Conservation (phyloP, 2,113 vertebrate species). For the Brienomyrus longianalis region DNA sequence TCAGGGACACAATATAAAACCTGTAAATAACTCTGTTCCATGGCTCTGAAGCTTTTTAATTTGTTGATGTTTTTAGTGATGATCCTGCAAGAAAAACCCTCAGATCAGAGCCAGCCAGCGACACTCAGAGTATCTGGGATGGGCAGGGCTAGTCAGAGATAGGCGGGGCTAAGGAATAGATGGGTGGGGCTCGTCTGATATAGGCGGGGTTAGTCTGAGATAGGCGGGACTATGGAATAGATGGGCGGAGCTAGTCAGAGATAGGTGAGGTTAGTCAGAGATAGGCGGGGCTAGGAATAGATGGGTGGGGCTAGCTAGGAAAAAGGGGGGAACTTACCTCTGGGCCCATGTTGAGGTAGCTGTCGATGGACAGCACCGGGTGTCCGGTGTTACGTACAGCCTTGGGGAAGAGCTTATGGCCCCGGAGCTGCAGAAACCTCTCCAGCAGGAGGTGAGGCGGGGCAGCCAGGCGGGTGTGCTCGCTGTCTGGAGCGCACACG, state of each 20-base stretch:
- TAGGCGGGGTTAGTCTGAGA: not conserved
- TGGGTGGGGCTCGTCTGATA: not conserved
- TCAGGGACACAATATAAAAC: not conserved
- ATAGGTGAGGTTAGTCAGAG: not conserved
- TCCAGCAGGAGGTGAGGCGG: constrained; percentile 92
- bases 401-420: constrained; percentile 86
- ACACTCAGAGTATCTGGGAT: not conserved
- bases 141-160: not conserved
- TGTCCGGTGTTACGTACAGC: constrained; percentile 77
- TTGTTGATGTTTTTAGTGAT: not conserved
- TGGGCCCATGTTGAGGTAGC: constrained; percentile 88
- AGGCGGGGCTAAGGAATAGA: too few species aligned
- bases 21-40: not conserved
- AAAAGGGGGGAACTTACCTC: constrained; percentile 64
- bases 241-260: not conserved
- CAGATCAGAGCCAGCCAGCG: not conserved
- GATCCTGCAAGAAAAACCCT: not conserved
- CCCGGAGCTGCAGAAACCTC: constrained; percentile 86
- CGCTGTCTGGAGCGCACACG: constrained; percentile 91
- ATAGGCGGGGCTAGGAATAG: not conserved
- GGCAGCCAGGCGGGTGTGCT: constrained; percentile 83
- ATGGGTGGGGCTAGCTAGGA: not conserved
- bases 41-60: not conserved
- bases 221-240: not conserved
- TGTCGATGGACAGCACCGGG: constrained; percentile 87